These are phyloP conservation scores for Sepiola atlantica DNA, from an alignment of 2,888 invertebrate species.

Conservation along the genomic window DNA sequence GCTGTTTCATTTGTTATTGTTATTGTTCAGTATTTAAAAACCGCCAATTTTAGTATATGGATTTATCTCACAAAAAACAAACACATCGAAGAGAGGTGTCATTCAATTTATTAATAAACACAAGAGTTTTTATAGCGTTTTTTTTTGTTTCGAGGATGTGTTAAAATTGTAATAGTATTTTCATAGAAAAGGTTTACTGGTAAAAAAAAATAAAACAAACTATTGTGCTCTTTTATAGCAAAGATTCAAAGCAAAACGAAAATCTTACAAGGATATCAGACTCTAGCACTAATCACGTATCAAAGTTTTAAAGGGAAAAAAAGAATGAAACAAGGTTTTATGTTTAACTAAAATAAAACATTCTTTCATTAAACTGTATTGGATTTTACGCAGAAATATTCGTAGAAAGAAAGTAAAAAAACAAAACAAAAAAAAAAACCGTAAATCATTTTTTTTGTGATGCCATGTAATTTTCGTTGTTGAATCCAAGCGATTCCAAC, in stretches of 20 bases:
- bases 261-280: neutral
- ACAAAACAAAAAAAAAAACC: neutral
- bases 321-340: neutral
- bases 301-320: neutral
- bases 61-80: no score
- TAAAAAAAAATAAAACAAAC: no score
- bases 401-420: neutral
- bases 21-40: no score
- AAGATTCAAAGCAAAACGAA: neutral
- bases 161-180: no score
- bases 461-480: neutral
- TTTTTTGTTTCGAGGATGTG: no score
- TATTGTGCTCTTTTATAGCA: no score
- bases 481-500: slow-evolving; percentile 19
- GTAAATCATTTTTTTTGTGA: neutral
- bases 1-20: no score
- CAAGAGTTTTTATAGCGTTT: no score
- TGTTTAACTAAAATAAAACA: neutral
- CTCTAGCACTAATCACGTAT: neutral
- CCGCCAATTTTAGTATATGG: no score
- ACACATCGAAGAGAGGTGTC: no score
- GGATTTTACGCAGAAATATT: neutral
- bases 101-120: no score
- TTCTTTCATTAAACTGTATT: neutral
- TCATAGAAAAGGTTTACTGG: no score